These are phyloP conservation scores for Semnornis frantzii DNA, from an alignment of 2,113 vertebrate species.

Conservation along the genomic window DNA sequence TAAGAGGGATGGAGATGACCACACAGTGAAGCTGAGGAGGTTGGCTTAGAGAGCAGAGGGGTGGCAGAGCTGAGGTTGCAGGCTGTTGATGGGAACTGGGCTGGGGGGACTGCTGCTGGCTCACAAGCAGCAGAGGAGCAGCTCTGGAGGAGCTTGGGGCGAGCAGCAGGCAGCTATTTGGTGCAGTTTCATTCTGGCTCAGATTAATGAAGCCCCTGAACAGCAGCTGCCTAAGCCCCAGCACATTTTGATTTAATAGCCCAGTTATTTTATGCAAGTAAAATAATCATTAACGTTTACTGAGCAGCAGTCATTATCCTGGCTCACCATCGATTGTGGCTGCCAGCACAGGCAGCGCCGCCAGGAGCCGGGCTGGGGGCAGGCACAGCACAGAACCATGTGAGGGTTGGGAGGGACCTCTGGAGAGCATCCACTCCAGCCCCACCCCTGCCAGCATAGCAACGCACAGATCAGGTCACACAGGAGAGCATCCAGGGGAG, in stretches of 20 bases:
- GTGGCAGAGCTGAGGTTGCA: accelerated
- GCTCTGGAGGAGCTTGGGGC: accelerated
- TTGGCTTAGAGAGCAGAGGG: neutral
- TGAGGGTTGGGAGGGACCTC: no score
- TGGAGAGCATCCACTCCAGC: no score
- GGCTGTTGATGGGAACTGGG: neutral
- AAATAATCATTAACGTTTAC: slow-evolving; percentile 55
- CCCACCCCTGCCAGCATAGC: no score
- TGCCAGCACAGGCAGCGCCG: neutral
- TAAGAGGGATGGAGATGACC: neutral
- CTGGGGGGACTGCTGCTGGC: neutral
- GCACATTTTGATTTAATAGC: slow-evolving; percentile 23
- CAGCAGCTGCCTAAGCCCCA: slow-evolving; percentile 9
- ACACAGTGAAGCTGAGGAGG: neutral
- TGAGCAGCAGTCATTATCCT: slow-evolving; percentile 1
- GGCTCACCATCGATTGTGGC: neutral
- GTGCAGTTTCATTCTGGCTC: neutral
- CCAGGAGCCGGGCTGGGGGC: neutral
- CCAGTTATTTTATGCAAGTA: slow-evolving; percentile 10
- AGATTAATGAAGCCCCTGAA: slow-evolving; percentile 17
- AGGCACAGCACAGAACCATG: neutral
- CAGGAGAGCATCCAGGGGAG: no score
- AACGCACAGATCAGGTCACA: no score
- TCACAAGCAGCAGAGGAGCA: neutral
- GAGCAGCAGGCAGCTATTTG: neutral